phyloP scores from a whole-genome alignment of 2,797 vertebrate species.

The Oryzias dopingdopingensis region DNA sequence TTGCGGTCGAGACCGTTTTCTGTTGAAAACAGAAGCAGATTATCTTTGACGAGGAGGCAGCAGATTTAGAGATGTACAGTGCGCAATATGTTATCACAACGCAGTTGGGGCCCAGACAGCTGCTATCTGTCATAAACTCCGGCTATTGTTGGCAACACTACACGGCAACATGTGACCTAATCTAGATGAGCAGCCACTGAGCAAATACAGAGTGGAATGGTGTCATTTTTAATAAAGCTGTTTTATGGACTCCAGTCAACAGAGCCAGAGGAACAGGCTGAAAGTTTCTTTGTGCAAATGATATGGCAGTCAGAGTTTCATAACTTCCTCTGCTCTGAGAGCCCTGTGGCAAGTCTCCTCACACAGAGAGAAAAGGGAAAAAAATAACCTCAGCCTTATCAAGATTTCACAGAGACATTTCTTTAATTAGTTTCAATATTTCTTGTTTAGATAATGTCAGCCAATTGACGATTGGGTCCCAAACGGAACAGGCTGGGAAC shows the following conservation, averaged over 20 bases:
- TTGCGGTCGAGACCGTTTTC: constrained; percentile 70
- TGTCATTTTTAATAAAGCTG: constrained; percentile 79
- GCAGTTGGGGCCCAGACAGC: constrained; percentile 66
- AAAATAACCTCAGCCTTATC: constrained; percentile 73
- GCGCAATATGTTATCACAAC: constrained; percentile 73
- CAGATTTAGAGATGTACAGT: constrained; percentile 75
- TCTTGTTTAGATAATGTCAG: constrained; percentile 80
- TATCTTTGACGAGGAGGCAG: constrained; percentile 66
- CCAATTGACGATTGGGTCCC: constrained; percentile 76
- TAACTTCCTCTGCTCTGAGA: constrained; percentile 81
- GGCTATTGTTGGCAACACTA: constrained; percentile 71
- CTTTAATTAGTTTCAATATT: constrained; percentile 84
- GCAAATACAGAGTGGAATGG: constrained; percentile 75
- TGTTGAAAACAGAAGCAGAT: constrained; percentile 73
- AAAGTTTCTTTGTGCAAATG: constrained; percentile 80
- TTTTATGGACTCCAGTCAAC: constrained; percentile 76
- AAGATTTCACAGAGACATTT: constrained; percentile 80
- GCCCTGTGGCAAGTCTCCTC: constrained; percentile 77
- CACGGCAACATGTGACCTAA: constrained; percentile 73
- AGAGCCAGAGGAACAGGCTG: constrained; percentile 72
- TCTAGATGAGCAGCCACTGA: constrained; percentile 73
- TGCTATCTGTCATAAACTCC: constrained; percentile 79
- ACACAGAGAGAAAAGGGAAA: constrained; percentile 50
- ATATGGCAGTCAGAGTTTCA: constrained; percentile 78
- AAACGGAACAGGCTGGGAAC: constrained; percentile 53